Percentiles rank a stretch among this genome's conserved stretches.
phyloP scores from a whole-genome alignment of 2,113 vertebrate genomes.

The Rhodinocichla rosea region DNA sequence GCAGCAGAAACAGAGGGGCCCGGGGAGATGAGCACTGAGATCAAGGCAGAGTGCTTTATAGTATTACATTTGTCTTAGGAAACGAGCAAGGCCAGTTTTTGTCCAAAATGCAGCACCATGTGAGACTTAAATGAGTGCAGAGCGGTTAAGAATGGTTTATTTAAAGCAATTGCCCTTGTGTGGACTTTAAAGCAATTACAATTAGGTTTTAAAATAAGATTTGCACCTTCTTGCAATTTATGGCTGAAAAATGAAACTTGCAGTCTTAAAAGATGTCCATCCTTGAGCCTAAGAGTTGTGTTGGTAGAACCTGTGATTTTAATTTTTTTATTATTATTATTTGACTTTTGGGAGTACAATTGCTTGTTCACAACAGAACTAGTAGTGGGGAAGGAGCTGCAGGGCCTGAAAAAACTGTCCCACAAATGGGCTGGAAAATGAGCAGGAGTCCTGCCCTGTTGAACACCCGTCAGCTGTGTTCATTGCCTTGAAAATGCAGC shows the following conservation, averaged over 20 bases:
- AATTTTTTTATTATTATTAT: background rate
- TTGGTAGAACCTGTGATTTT: background rate
- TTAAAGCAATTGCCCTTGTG: background rate
- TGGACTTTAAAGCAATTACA: background rate
- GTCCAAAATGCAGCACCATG: background rate
- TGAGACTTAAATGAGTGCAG: background rate
- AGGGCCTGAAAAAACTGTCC: background rate
- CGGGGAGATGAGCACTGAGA: constrained; percentile 19
- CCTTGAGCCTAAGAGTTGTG: background rate
- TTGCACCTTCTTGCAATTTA: background rate
- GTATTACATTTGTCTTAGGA: background rate
- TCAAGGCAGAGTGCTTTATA: background rate
- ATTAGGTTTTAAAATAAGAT: background rate
- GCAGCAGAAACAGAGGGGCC: constrained; percentile 53
- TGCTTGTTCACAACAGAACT: background rate
- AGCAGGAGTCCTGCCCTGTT: background rate
- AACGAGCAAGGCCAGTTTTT: background rate
- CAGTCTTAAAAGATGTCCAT: background rate
- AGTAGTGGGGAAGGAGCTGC: background rate
- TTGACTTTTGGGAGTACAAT: background rate
- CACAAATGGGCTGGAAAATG: background rate
- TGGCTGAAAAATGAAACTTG: background rate
- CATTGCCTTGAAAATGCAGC: background rate
- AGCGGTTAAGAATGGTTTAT: background rate
- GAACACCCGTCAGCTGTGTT: background rate